Evolutionary conservation across 2,888 invertebrate species (phyloP).

Genomic region (Linnaemya tessellans): DNA sequence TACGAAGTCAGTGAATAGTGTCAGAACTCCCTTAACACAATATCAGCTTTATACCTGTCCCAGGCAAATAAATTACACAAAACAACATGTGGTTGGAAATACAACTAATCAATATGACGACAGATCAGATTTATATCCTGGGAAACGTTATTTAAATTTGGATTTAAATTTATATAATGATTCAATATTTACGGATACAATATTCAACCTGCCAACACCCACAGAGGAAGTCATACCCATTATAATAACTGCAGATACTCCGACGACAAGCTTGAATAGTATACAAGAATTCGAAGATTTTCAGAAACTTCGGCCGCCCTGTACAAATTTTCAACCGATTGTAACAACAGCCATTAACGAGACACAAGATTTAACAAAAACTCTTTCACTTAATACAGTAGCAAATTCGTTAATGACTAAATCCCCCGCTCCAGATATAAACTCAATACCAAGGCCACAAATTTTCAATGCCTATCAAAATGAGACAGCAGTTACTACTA

Average conservation of each 20-base stretch:
- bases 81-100: background rate
- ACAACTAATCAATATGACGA: background rate
- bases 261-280: constrained; percentile 22
- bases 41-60: constrained; percentile 54
- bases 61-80: constrained; percentile 24
- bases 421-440: background rate
- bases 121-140: constrained; percentile 39
- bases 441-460: constrained; percentile 5
- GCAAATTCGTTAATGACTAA: background rate
- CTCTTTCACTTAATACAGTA: background rate
- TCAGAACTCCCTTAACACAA: constrained; percentile 56
- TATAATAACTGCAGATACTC: constrained; percentile 50
- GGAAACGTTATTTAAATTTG: constrained; percentile 64
- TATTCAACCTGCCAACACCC: constrained; percentile 61
- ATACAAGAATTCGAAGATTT: constrained; percentile 38
- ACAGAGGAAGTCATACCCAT: constrained; percentile 57
- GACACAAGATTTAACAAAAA: background rate
- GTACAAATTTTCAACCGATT: background rate
- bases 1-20: constrained; percentile 68
- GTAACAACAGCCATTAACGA: background rate
- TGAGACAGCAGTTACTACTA: background rate
- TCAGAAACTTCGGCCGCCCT: constrained; percentile 25
- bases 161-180: constrained; percentile 51
- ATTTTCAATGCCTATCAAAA: background rate
- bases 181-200: constrained; percentile 58